Evolutionary conservation across 1,140 invertebrate species (phyloP).

Genomic region (Drosophila virilis): DNA sequence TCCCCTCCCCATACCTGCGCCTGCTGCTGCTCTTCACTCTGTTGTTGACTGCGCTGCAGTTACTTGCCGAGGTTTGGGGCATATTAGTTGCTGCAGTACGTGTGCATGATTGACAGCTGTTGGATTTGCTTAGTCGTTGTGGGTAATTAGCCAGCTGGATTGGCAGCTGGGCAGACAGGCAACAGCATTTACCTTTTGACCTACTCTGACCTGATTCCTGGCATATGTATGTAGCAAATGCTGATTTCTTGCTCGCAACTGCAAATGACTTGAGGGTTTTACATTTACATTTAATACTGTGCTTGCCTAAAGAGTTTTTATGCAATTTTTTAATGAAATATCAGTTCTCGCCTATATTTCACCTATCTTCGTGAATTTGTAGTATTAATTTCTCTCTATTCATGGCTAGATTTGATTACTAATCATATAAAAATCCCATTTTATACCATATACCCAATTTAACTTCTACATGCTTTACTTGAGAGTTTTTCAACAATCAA

Average conservation of each 20-base stretch:
- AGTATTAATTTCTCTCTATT: no score
- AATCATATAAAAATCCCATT: no score
- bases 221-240: not conserved
- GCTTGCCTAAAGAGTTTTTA: no score
- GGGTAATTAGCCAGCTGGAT: constrained; percentile 34
- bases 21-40: not conserved
- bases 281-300: no score
- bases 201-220: not conserved
- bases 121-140: constrained; percentile 14
- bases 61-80: constrained; percentile 3
- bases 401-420: no score
- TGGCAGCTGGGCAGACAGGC: constrained; percentile 33
- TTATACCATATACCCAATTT: no score
- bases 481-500: no score
- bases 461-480: no score
- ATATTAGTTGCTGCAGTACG: constrained; percentile 33
- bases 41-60: constrained; percentile 12
- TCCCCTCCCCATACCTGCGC: not conserved
- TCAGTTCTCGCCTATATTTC: not conserved
- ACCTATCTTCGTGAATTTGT: not conserved
- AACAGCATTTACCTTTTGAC: constrained; percentile 32
- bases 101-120: constrained; percentile 17
- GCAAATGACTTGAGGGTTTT: no score
- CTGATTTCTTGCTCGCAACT: not conserved
- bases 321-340: not conserved